Evolutionary conservation across 1,140 invertebrate genomes (phyloP), one percentile per base, ranked within the genome.

Genomic region (Rhagoletis pomonella): DNA sequence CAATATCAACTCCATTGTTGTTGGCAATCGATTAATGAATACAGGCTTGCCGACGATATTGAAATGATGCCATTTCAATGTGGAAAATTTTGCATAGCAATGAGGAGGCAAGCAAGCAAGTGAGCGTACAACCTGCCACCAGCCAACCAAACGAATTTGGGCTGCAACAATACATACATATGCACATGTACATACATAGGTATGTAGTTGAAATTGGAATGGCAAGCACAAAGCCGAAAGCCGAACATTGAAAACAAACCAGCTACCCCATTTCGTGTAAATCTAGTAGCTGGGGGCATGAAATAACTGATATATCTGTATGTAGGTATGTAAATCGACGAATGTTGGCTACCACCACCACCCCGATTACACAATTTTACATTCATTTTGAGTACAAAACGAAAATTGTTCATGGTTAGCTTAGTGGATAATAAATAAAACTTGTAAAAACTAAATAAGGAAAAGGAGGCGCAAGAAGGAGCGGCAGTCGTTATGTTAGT

Each of bases 11-110:
- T 92, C 91, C 7, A 86, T 92, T 84, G 91, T 92, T 39, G 91
- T 92, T 42, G 91, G 91, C 86, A 92, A 92, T 87, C 91, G 91
- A 12, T 89, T 92, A 88, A 92, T 92, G 91, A 92, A 92, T 65
- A 88, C 89, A 89, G 90, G 90, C 44, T 77, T 92, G 73, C 91
- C 91, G 39, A 91, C 91, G 87, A 89, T 92, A 91, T 90, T 92
- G 87, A 92, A 92, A 92, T 92, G 91, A 92, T 92, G 91, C 89
- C 91, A 92, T 89, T 88, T 92, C 47, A 81, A 81, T 81, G n/a
- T 90, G 91, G 91, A 87, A 91, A 91, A 89, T 92, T 92, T 89
- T 90, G 91, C 73, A 87, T 92, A 89, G 89, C 90, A 55, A 89
- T 91, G 88, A 89, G 91, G 88, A 89, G 91, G 44, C 73, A 42